Evolutionary conservation across 2,888 invertebrate genomes (phyloP).

Genomic region (Chrysolina oricalcia): DNA sequence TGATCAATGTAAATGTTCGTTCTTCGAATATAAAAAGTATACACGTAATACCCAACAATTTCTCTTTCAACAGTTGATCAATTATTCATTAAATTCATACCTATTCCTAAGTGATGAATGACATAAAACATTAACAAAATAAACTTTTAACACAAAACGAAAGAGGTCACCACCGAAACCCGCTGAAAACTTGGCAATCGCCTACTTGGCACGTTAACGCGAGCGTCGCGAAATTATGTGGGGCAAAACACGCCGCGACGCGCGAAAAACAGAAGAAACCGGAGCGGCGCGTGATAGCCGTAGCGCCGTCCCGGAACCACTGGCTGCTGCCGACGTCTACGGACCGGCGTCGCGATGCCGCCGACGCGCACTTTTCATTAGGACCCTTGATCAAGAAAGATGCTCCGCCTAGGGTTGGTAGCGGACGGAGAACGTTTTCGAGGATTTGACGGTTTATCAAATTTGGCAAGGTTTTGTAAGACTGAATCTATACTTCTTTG

Average conservation of each 20-base stretch:
- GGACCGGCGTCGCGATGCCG: slow-evolving; percentile 33
- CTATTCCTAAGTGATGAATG: not conserved
- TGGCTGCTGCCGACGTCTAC: slow-evolving; percentile 58
- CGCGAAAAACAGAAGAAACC: slow-evolving; percentile 42
- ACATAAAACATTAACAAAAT: not conserved
- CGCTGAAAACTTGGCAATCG: slow-evolving; percentile 1
- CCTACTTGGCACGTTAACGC: slow-evolving; percentile 15
- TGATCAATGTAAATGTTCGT: no score
- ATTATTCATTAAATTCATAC: not conserved
- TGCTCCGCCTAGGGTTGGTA: slow-evolving; percentile 25
- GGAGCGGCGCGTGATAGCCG: slow-evolving; percentile 58
- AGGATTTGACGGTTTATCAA: slow-evolving; percentile 40
- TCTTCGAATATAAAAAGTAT: no score
- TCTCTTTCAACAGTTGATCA: not conserved
- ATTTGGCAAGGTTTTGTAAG: slow-evolving; percentile 38
- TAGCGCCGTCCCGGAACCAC: slow-evolving; percentile 64
- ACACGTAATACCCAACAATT: not conserved
- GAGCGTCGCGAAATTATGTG: slow-evolving; percentile 31
- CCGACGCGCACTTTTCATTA: slow-evolving; percentile 28
- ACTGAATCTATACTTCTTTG: slow-evolving; percentile 24
- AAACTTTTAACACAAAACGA: not conserved
- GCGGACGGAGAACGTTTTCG: slow-evolving; percentile 38
- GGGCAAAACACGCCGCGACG: slow-evolving; percentile 46
- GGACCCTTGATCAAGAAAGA: slow-evolving; percentile 22
- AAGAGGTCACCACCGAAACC: not conserved